Evolutionary conservation across 2,888 invertebrate species (phyloP).

Genomic region (Synanthedon formicaeformis): DNA sequence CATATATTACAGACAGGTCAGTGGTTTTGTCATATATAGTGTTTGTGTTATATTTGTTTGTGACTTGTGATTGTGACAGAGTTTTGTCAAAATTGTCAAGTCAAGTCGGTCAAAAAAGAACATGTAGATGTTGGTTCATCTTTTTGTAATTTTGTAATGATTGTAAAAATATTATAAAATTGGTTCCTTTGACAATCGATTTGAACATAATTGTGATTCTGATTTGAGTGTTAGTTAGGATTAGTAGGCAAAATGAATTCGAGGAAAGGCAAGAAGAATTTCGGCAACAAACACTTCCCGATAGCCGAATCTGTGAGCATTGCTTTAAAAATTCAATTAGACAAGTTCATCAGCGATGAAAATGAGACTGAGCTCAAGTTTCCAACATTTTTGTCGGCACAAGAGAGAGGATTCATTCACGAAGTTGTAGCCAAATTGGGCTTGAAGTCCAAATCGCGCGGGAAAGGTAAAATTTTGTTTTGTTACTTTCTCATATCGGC

Average conservation of each 20-base stretch:
- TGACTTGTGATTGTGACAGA: too few relatives aligned
- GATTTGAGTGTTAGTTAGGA: not conserved
- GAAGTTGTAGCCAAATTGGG: conserved; percentile 76
- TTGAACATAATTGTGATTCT: not conserved
- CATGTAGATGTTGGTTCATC: too few relatives aligned
- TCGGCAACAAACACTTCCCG: conserved; percentile 56
- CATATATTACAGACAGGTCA: too few relatives aligned
- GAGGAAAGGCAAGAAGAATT: conserved; percentile 47
- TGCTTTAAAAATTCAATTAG: conserved; percentile 59
- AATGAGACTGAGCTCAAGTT: conserved; percentile 70
- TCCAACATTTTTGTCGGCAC: conserved; percentile 80
- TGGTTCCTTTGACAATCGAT: not conserved
- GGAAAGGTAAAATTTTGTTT: conserved; percentile 71
- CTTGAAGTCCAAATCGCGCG: conserved; percentile 84
- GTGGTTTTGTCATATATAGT: too few relatives aligned
- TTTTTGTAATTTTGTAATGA: too few relatives aligned
- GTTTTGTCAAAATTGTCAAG: too few relatives aligned
- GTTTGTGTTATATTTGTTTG: too few relatives aligned
- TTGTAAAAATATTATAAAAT: too few relatives aligned
- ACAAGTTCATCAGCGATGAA: conserved; percentile 57
- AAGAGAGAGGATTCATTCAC: conserved; percentile 85
- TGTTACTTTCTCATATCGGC: too few relatives aligned
- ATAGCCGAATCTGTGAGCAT: conserved; percentile 64
- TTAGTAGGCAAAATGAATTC: conserved; percentile 40
- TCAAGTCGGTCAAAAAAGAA: too few relatives aligned